These are phyloP conservation scores for Halocaridina rubra DNA, from an alignment of 2,888 invertebrate species.

Conservation along the genomic window DNA sequence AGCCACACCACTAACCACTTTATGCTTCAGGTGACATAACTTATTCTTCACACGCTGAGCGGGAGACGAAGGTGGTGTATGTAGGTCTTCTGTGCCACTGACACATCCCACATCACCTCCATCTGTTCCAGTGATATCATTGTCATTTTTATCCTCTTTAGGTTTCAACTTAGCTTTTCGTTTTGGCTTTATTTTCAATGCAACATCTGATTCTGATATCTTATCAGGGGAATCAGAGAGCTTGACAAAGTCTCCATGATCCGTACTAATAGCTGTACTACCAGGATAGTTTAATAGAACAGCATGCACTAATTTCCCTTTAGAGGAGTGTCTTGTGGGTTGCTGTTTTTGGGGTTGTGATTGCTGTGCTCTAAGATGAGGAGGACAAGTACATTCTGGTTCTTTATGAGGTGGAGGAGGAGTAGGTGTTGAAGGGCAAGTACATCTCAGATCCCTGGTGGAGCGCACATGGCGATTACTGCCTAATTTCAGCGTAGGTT, in stretches of 20 bases:
- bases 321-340: constrained; percentile 5
- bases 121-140: constrained; percentile 16
- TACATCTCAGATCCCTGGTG: constrained; percentile 33
- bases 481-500: constrained; percentile 13
- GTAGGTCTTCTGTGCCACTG: background rate
- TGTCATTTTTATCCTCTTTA: constrained; percentile 19
- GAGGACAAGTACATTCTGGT: constrained; percentile 40
- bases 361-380: constrained; percentile 20
- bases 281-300: constrained; percentile 47
- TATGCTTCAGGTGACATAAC: constrained; percentile 46
- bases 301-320: constrained; percentile 41
- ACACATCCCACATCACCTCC: background rate
- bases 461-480: constrained; percentile 16
- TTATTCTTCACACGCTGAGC: constrained; percentile 55
- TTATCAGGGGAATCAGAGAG: constrained; percentile 31
- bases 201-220: constrained; percentile 23
- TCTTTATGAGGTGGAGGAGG: constrained; percentile 23
- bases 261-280: constrained; percentile 45
- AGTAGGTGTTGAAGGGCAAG: constrained; percentile 41
- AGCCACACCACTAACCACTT: constrained; percentile 50
- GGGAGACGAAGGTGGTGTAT: constrained; percentile 40
- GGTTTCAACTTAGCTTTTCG: background rate
- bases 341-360: constrained; percentile 7
- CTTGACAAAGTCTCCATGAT: constrained; percentile 49
- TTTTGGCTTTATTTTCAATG: background rate